These are phyloP conservation scores for Mythimna loreyi DNA, from an alignment of 2,888 invertebrate genomes.

Conservation along the genomic window DNA sequence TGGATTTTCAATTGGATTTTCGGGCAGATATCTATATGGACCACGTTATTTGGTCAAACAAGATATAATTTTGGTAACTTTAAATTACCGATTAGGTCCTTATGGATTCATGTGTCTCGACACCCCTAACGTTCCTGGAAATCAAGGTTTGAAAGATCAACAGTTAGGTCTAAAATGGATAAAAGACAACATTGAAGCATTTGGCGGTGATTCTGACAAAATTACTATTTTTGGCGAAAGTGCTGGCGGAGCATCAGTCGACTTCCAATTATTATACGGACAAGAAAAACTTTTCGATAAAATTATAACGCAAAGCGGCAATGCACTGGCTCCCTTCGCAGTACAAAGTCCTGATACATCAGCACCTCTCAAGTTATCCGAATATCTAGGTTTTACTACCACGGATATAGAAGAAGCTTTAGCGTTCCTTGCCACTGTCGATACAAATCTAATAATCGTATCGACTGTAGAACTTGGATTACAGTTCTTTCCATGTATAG, in stretches of 20 bases:
- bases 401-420: conserved; percentile 68
- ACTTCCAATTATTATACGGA: conserved; percentile 71
- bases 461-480: conserved; percentile 61
- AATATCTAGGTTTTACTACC: conserved; percentile 69
- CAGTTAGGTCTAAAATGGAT: conserved; percentile 76
- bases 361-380: conserved; percentile 68
- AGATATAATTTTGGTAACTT: conserved; percentile 75
- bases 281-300: conserved; percentile 73
- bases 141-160: conserved; percentile 81
- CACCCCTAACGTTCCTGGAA: conserved; percentile 74
- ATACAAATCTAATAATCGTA: conserved; percentile 69
- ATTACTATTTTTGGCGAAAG: conserved; percentile 80
- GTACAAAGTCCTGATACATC: conserved; percentile 63
- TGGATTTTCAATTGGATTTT: conserved; percentile 68
- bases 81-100: conserved; percentile 79
- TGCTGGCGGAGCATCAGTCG: conserved; percentile 74
- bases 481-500: conserved; percentile 69
- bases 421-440: conserved; percentile 65
- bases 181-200: conserved; percentile 76
- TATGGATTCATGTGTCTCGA: conserved; percentile 82
- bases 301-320: conserved; percentile 76
- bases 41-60: conserved; percentile 74
- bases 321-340: conserved; percentile 59
- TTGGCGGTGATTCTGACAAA: conserved; percentile 77
- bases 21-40: conserved; percentile 68